These are phyloP conservation scores for Epinephelus cyanopodus DNA, from an alignment of 2,113 vertebrate species.

Conservation along the genomic window DNA sequence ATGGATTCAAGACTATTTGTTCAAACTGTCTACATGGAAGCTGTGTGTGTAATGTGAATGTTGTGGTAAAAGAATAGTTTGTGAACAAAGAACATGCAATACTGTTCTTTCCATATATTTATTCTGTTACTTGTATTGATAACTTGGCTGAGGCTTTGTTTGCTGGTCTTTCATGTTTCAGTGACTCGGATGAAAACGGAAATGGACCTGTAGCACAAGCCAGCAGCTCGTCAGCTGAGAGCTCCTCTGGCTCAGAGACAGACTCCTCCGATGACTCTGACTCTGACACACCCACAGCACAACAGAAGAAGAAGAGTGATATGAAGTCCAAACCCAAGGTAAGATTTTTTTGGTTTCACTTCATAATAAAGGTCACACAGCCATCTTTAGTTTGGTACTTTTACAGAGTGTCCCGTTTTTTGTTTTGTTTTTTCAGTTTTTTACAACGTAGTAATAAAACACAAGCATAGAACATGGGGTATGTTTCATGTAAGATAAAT, in stretches of 20 bases:
- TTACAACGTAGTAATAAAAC: no score
- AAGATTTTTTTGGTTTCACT: not conserved
- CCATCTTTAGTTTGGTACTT: not conserved
- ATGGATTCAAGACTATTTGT: not conserved
- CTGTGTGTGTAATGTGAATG: not conserved
- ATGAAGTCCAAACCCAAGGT: conserved; percentile 77
- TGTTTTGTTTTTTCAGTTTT: not conserved
- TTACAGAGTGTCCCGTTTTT: not conserved
- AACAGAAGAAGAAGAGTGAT: conserved; percentile 55
- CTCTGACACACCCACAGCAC: conserved; percentile 56
- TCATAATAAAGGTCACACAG: no score
- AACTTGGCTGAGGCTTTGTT: not conserved
- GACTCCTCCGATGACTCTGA: conserved; percentile 83
- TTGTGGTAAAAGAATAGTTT: not conserved
- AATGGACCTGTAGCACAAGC: conserved; percentile 60
- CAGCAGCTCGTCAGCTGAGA: conserved; percentile 84
- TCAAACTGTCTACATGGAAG: not conserved
- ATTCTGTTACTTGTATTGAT: not conserved
- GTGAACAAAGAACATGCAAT: not conserved
- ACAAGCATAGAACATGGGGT: not conserved
- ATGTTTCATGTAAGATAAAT: not conserved
- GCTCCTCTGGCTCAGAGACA: conserved; percentile 86
- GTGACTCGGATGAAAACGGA: conserved; percentile 75
- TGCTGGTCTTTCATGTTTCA: conserved; percentile 46
- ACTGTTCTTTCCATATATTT: not conserved